A percentile compares a stretch with the other conserved stretches of the same genome.
Conservation (phyloP, 1,140 invertebrate genomes). For the Drosophila funebris region DNA sequence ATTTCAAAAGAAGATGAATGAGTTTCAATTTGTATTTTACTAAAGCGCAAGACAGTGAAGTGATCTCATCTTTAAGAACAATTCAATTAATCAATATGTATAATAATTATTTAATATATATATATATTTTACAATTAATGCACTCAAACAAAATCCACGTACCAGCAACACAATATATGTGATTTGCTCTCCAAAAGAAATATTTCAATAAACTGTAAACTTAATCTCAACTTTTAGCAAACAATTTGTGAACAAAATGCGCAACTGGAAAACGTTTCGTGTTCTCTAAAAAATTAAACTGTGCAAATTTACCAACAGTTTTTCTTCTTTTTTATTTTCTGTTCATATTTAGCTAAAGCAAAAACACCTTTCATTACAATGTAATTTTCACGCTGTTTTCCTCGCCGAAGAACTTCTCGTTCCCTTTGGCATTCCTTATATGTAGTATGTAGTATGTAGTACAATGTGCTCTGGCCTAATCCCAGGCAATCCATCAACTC, state of each 20-base stretch:
- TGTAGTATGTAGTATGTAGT: neutral
- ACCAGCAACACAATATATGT: no score
- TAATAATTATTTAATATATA: no score
- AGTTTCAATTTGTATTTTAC: no score
- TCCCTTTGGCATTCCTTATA: constrained; percentile 31
- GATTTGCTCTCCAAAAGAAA: no score
- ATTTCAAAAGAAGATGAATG: no score
- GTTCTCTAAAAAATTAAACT: neutral
- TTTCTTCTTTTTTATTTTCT: neutral
- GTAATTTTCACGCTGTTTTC: constrained; percentile 46
- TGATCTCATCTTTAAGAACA: no score
- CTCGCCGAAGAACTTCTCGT: neutral
- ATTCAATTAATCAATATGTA: no score
- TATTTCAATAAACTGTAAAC: neutral
- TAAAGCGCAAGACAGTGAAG: no score
- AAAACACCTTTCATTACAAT: constrained; percentile 34
- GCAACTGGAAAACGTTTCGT: neutral
- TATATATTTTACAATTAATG: no score
- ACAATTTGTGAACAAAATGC: neutral
- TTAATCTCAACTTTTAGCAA: constrained; percentile 7
- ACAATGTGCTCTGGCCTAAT: constrained; percentile 35
- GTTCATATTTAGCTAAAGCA: constrained; percentile 29
- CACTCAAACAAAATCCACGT: no score
- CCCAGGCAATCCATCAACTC: constrained; percentile 59
- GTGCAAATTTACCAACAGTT: neutral